Conservation (phyloP, 2,797 vertebrate genomes). For the Triplophysa bombifrons region DNA sequence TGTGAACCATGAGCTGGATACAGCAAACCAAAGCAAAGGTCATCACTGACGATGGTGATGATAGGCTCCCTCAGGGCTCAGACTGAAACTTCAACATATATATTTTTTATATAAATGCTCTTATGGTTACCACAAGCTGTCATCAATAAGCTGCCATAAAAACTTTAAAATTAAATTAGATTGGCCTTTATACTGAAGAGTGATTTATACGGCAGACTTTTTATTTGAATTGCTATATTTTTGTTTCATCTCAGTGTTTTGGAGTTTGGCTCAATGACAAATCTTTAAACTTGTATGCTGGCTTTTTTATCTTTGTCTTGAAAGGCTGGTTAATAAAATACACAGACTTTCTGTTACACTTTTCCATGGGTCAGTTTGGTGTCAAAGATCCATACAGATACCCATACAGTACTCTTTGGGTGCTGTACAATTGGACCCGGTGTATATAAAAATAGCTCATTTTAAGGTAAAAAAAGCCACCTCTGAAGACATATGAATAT, state of each 20-base stretch:
- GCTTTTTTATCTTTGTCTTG: background rate
- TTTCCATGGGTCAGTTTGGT: slow-evolving; percentile 15
- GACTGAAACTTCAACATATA: slow-evolving; percentile 50
- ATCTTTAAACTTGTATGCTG: slow-evolving; percentile 8
- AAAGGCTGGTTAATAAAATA: background rate
- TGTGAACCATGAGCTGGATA: slow-evolving; percentile 64
- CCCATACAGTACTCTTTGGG: background rate
- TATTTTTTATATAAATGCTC: slow-evolving; percentile 65
- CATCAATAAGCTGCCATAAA: slow-evolving; percentile 30
- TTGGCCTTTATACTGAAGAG: slow-evolving; percentile 1
- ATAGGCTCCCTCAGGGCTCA: slow-evolving; percentile 62
- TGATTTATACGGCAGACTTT: slow-evolving; percentile 26
- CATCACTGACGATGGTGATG: slow-evolving; percentile 62
- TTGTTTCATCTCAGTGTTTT: background rate
- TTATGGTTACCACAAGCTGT: slow-evolving; percentile 63
- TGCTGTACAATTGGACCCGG: too few relatives aligned
- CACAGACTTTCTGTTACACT: slow-evolving; percentile 2
- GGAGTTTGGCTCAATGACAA: slow-evolving; percentile 11
- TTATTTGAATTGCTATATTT: slow-evolving; percentile 17
- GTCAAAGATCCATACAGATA: slow-evolving; percentile 3
- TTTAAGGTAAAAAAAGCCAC: too few relatives aligned
- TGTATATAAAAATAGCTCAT: too few relatives aligned
- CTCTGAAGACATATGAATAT: too few relatives aligned
- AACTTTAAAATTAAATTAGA: slow-evolving; percentile 26
- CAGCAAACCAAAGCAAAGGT: slow-evolving; percentile 69